Evolutionary conservation across 2,113 vertebrate species (phyloP).

Genomic region (Parus major): DNA sequence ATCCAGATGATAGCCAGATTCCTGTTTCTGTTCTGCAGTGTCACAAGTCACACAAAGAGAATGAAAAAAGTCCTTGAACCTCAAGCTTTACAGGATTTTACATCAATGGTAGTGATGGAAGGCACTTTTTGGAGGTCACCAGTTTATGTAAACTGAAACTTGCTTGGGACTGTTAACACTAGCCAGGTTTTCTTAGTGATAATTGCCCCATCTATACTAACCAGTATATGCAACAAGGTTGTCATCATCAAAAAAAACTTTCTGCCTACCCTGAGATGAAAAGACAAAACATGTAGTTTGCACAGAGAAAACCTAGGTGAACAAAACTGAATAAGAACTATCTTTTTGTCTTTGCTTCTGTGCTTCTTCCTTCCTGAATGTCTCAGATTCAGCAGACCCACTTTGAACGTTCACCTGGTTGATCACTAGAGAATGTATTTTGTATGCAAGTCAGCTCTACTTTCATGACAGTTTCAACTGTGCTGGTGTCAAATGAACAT

Average conservation of each 20-base stretch:
- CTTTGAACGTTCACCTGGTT: background rate
- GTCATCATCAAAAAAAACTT: background rate
- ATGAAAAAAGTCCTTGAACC: background rate
- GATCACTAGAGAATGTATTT: background rate
- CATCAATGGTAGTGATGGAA: background rate
- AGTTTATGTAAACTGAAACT: background rate
- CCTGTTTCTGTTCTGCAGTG: background rate
- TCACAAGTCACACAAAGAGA: background rate
- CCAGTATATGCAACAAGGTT: background rate
- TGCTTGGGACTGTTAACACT: background rate
- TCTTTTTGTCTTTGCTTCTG: background rate
- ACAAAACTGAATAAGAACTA: background rate
- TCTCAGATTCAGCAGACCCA: background rate
- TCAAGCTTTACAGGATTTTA: background rate
- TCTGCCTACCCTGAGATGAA: background rate
- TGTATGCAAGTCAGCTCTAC: background rate
- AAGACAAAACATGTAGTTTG: background rate
- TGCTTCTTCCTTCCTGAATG: background rate
- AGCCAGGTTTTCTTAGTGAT: background rate
- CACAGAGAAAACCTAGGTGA: background rate
- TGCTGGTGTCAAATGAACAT: background rate
- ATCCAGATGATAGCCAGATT: slow-evolving; percentile 27
- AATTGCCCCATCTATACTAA: background rate
- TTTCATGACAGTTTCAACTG: background rate
- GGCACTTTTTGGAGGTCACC: background rate